Conservation (phyloP, 1,140 invertebrate genomes). For the Hermetia illucens region DNA sequence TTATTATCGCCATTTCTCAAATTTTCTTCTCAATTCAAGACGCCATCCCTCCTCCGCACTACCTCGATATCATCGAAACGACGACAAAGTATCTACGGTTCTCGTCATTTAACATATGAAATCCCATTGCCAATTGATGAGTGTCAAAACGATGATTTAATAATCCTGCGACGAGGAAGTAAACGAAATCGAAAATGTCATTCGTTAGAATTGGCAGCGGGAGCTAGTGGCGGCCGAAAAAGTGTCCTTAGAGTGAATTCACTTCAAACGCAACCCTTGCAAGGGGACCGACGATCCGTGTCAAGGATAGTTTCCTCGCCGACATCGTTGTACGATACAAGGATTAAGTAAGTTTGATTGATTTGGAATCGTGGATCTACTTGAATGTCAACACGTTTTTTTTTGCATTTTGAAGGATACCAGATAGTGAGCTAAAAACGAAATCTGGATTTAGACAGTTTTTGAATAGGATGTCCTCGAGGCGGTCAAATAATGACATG, state of each 20-base stretch:
- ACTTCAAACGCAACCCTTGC: too few relatives aligned
- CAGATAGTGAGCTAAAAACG: slow-evolving; percentile 4
- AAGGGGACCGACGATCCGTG: slow-evolving; percentile 14
- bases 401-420: too few relatives aligned
- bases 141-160: slow-evolving; percentile 31
- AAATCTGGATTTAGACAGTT: slow-evolving; percentile 23
- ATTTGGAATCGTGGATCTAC: not conserved
- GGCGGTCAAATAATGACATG: slow-evolving; percentile 18
- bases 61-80: slow-evolving; percentile 18
- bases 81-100: slow-evolving; percentile 35
- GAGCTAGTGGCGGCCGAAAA: not conserved
- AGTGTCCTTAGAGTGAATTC: slow-evolving; percentile 3
- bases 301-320: slow-evolving; percentile 21
- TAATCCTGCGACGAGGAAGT: slow-evolving; percentile 16
- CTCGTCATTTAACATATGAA: slow-evolving; percentile 44
- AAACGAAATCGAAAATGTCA: not conserved
- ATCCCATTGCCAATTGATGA: slow-evolving; percentile 44
- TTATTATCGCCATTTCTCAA: too few relatives aligned
- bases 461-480: slow-evolving; percentile 26
- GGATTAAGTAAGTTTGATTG: not conserved
- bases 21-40: too few relatives aligned
- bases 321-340: slow-evolving; percentile 1
- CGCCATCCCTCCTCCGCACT: too few relatives aligned
- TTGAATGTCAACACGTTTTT: not conserved
- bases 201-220: not conserved